Percentiles rank a stretch among this genome's conserved stretches.
Conservation (phyloP, 2,888 invertebrate genomes). For the Pammene aurita region DNA sequence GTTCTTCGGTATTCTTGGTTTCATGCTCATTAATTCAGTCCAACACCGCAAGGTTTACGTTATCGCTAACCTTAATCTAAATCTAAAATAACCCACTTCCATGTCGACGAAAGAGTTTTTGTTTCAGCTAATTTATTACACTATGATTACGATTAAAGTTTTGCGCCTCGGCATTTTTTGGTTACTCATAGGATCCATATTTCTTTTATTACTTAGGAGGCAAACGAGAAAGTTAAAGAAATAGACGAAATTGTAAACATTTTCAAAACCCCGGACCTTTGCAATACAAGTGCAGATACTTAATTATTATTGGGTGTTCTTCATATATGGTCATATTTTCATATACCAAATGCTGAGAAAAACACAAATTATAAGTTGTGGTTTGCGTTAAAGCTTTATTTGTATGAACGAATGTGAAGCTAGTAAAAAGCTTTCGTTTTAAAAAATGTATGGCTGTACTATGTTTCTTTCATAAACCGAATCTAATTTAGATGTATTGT, state of each 20-base stretch:
- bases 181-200: background rate
- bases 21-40: conserved; percentile 54
- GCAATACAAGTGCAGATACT: too few species aligned
- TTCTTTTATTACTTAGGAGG: too few species aligned
- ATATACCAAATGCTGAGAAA: background rate
- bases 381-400: background rate
- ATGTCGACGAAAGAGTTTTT: conserved; percentile 32
- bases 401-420: background rate
- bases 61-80: conserved; percentile 54
- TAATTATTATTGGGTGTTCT: background rate
- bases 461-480: too few species aligned
- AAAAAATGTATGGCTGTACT: too few species aligned
- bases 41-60: conserved; percentile 49
- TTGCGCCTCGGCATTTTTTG: background rate
- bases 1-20: conserved; percentile 47
- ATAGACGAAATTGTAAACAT: too few species aligned
- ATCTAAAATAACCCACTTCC: conserved; percentile 52
- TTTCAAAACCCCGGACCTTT: too few species aligned
- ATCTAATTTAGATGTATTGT: background rate
- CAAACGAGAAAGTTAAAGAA: too few species aligned
- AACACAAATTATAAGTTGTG: background rate
- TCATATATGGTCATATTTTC: too few species aligned
- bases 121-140: conserved; percentile 24
- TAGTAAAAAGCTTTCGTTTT: background rate
- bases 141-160: background rate